Base-by-base conservation (phyloP, 2,113 vertebrate species). In the Urocynchramus pylzowi region DNA sequence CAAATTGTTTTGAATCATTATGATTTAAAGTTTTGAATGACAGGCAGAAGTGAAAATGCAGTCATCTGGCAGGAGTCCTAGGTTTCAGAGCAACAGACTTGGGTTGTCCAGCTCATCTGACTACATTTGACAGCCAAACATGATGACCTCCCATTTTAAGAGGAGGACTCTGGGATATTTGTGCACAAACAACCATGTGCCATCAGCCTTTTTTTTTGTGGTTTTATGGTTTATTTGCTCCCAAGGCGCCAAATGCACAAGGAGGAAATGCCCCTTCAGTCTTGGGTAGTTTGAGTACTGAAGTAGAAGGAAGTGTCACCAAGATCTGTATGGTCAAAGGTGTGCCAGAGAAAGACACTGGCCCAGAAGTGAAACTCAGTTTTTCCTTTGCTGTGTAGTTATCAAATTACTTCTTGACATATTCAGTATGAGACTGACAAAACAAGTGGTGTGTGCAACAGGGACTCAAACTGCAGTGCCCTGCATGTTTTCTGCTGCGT, bases 1-100 rank as follows among this genome's bases (percentile, higher is more conserved):
- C 19, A 79, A 83, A 76, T 42, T 76, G 61, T 22, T 94, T 44
- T 49, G 57, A 73, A 88, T 49, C 70, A 85, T 61, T 83, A 90
- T 82, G 85, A 90, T 69, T 18, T 53, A 52, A 83, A 49, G 44
- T 73, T 53, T 59, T 94, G 52, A 90, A 82, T 10, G 0, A 49
- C 60, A 90, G 37, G 52, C 56, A 91, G 91, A 95, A 89, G 65
- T 82, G 84, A 95, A 95, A 96, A 84, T 71, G 80, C 61, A 78
- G 69, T 94, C 77, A 95, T 87, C 83, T 89, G 86, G 91, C 73
- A 78, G 0, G 19, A 90, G 37, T 64, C 80, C 85, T 52, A 45
- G 44, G 26, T 71, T 84, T 87, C 50, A 69, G 69, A 94, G 65
- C 69, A 68, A 75, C n/a, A 84, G 61, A 59, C 21, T 56, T 9